A percentile compares a stretch with the other conserved stretches of the same genome.
These are phyloP conservation scores for Herpetotheres cachinnans DNA, from an alignment of 2,113 vertebrate genomes.

Conservation along the genomic window DNA sequence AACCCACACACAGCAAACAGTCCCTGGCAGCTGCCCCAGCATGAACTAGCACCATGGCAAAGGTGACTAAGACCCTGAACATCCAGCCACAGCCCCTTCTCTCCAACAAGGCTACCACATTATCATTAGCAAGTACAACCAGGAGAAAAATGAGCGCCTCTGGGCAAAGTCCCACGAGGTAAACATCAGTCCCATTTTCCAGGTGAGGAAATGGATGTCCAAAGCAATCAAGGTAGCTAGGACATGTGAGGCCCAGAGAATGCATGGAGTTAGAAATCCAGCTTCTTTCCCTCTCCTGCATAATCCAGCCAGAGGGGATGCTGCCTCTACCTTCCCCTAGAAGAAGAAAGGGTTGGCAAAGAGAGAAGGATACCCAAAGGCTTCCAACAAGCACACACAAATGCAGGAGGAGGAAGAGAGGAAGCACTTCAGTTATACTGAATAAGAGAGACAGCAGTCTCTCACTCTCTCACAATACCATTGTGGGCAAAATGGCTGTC, in stretches of 20 bases:
- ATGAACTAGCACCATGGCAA: neutral
- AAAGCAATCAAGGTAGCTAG: neutral
- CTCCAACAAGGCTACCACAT: neutral
- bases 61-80: neutral
- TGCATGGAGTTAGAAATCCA: neutral
- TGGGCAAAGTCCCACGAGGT: neutral
- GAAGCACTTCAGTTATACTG: neutral
- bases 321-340: neutral
- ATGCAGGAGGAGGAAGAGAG: conserved; percentile 1
- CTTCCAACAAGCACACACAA: neutral
- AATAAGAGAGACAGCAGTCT: neutral
- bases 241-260: neutral
- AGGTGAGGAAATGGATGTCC: neutral
- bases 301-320: neutral
- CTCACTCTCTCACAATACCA: neutral
- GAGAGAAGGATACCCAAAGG: neutral
- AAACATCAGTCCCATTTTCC: neutral
- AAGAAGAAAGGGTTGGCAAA: neutral
- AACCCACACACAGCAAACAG: neutral
- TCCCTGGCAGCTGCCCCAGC: neutral
- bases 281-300: neutral
- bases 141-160: neutral
- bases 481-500: neutral
- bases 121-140: neutral
- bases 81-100: neutral